Evolutionary conservation across 2,113 vertebrate species (phyloP).

Genomic region (Boleophthalmus pectinirostris): DNA sequence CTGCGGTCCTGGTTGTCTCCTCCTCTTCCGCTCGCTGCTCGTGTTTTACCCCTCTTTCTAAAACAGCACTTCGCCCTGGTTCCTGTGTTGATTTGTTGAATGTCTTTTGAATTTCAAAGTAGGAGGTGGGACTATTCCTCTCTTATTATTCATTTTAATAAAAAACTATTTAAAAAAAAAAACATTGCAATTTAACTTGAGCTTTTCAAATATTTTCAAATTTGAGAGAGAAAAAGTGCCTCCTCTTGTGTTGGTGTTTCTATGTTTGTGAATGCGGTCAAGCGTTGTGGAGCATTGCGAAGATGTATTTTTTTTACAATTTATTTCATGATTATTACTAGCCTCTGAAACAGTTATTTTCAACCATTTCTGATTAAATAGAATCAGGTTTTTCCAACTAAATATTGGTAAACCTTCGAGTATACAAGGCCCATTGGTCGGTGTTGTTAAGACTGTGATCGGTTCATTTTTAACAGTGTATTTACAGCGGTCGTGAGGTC

Average conservation of each 20-base stretch:
- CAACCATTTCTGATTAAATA: slow-evolving; percentile 41
- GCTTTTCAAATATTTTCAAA: neutral
- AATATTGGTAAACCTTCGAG: slow-evolving; percentile 81
- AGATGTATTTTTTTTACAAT: slow-evolving; percentile 14
- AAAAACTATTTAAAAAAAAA: neutral
- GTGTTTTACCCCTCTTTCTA: slow-evolving; percentile 62
- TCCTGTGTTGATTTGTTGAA: slow-evolving; percentile 54
- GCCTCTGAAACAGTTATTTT: slow-evolving; percentile 23
- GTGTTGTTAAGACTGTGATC: slow-evolving; percentile 34
- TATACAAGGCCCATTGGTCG: slow-evolving; percentile 75
- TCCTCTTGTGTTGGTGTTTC: slow-evolving; percentile 54
- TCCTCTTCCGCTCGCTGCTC: slow-evolving; percentile 62
- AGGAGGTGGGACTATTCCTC: slow-evolving; percentile 51
- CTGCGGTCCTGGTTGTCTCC: slow-evolving; percentile 72
- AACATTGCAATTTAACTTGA: neutral
- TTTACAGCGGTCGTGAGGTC: slow-evolving; percentile 63
- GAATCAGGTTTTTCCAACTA: slow-evolving; percentile 45
- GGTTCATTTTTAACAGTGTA: slow-evolving; percentile 56
- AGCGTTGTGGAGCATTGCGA: slow-evolving; percentile 52
- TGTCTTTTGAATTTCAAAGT: slow-evolving; percentile 38
- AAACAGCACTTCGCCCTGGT: slow-evolving; percentile 67
- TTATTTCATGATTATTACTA: slow-evolving; percentile 15
- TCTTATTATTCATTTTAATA: too few species aligned
- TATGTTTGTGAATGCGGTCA: slow-evolving; percentile 66
- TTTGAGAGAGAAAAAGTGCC: slow-evolving; percentile 45